Percentiles rank a stretch among this genome's conserved stretches.
phyloP scores from a whole-genome alignment of 2,888 invertebrate genomes.

The Encarsia formosa region DNA sequence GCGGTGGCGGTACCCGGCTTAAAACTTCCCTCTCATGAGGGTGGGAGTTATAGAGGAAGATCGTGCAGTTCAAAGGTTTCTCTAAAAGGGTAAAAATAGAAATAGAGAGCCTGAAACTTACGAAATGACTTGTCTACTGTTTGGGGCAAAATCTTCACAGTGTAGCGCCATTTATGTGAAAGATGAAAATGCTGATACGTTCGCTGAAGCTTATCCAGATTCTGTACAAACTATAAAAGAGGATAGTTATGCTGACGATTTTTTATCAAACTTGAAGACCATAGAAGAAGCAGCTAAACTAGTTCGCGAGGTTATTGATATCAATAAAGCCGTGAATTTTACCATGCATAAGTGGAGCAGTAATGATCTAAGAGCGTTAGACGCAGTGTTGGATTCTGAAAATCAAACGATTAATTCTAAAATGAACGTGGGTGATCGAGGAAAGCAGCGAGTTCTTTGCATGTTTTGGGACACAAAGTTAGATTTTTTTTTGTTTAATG shows the following conservation, averaged over 20 bases:
- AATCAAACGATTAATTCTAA: too few species aligned
- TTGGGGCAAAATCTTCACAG: slow-evolving; percentile 3
- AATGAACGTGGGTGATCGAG: too few species aligned
- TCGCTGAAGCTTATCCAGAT: neutral
- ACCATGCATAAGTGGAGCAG: neutral
- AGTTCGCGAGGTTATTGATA: neutral
- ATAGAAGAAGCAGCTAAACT: neutral
- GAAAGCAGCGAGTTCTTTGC: neutral
- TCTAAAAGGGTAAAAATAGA: slow-evolving; percentile 4
- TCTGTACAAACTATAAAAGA: neutral
- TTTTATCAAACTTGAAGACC: neutral
- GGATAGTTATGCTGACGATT: neutral
- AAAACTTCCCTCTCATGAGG: too few species aligned
- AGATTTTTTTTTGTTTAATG: slow-evolving; percentile 27
- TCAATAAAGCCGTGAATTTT: neutral
- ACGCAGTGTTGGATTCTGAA: too few species aligned
- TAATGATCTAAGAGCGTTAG: neutral
- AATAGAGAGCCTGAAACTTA: neutral
- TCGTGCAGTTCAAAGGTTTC: slow-evolving; percentile 2
- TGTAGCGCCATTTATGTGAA: slow-evolving; percentile 6
- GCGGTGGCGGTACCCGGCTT: too few species aligned
- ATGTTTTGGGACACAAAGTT: neutral
- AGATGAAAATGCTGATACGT: neutral
- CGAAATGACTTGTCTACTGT: neutral
- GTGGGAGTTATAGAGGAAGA: neutral